Conservation (phyloP, 2,797 vertebrate species). For the Sphenodon punctatus region DNA sequence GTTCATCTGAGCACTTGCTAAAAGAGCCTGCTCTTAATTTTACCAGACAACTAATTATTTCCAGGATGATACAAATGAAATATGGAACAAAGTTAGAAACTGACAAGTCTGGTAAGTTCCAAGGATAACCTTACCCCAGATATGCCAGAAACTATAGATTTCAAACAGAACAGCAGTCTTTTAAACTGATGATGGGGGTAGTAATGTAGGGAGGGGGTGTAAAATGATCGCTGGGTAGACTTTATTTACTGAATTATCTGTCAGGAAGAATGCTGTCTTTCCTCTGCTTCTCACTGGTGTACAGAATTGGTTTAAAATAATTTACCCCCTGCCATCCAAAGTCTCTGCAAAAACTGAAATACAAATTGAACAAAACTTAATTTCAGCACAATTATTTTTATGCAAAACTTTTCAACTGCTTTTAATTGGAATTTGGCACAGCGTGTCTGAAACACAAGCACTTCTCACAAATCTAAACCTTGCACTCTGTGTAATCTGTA, state of each 20-base stretch:
- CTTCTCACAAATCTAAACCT: background rate
- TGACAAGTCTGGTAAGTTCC: slow-evolving; percentile 59
- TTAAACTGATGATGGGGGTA: background rate
- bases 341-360: too few species aligned
- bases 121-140: slow-evolving; percentile 61
- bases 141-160: slow-evolving; percentile 61
- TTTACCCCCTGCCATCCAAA: background rate
- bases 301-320: accelerated
- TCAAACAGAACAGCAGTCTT: slow-evolving; percentile 29
- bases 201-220: background rate
- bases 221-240: background rate
- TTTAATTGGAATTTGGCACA: background rate
- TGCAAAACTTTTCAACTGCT: too few species aligned
- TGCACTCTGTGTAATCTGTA: background rate
- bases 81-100: slow-evolving; percentile 52
- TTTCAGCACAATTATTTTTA: too few species aligned
- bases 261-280: background rate
- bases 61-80: slow-evolving; percentile 47
- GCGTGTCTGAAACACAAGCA: background rate
- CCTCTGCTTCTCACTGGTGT: background rate
- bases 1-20: slow-evolving; percentile 33
- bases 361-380: too few species aligned
- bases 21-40: slow-evolving; percentile 68
- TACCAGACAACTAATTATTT: slow-evolving; percentile 69
- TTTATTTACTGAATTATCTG: slow-evolving; percentile 29